Evolutionary conservation across 2,797 vertebrate genomes (phyloP).

Genomic region (Passerculus sandwichensis): DNA sequence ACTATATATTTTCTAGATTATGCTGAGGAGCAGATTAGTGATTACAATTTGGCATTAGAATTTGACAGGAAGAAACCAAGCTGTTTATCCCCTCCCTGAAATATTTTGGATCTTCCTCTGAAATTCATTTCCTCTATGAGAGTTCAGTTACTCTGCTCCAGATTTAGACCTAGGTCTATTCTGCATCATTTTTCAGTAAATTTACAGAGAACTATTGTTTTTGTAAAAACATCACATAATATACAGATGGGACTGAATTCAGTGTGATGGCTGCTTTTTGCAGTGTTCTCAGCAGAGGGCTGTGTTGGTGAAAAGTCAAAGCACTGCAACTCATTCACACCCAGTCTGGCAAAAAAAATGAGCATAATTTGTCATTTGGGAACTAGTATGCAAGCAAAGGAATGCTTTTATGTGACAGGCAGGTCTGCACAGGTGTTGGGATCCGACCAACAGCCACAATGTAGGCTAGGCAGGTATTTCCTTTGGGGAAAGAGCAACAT

Average conservation of each 20-base stretch:
- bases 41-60: background rate
- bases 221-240: background rate
- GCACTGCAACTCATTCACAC: background rate
- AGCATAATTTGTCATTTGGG: background rate
- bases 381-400: background rate
- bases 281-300: background rate
- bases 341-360: background rate
- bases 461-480: background rate
- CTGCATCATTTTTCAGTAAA: background rate
- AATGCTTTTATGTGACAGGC: background rate
- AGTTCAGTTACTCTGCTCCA: background rate
- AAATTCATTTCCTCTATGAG: conserved; percentile 1
- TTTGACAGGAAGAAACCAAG: background rate
- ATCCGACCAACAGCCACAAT: background rate
- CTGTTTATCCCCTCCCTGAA: background rate
- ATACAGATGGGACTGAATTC: background rate
- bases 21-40: background rate
- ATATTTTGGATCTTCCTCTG: conserved; percentile 22
- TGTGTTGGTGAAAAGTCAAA: background rate
- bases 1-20: background rate
- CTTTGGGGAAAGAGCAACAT: background rate
- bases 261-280: background rate
- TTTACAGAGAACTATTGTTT: background rate
- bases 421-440: background rate
- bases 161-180: background rate